These are phyloP conservation scores for Fregetta grallaria DNA, from an alignment of 2,113 vertebrate genomes.

Conservation along the genomic window DNA sequence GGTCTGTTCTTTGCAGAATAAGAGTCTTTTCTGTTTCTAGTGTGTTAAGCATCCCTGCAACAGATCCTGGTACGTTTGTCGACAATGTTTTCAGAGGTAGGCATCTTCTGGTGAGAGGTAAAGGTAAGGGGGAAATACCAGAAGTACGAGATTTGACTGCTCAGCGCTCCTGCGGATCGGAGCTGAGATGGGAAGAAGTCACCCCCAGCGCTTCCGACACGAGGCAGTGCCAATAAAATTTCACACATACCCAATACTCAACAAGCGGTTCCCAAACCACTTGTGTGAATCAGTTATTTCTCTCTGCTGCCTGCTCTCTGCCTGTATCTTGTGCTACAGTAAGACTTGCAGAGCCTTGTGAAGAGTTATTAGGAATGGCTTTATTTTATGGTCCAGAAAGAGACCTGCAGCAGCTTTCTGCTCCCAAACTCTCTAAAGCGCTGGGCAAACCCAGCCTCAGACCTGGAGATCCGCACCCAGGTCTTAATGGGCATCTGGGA, in stretches of 20 bases:
- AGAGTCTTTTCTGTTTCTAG: neutral
- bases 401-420: neutral
- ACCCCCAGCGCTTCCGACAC: fast-evolving
- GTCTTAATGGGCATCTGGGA: neutral
- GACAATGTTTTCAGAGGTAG: fast-evolving
- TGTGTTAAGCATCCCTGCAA: neutral
- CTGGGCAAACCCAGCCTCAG: neutral
- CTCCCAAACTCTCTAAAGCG: neutral
- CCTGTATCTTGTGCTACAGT: neutral
- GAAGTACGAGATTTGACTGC: neutral
- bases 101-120: neutral
- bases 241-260: neutral
- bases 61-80: neutral
- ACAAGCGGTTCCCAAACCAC: neutral
- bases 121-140: neutral
- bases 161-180: neutral
- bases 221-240: neutral
- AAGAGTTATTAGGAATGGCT: neutral
- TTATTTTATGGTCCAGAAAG: neutral
- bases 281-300: neutral
- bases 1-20: neutral
- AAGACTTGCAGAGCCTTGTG: neutral
- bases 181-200: neutral
- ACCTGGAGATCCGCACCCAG: neutral
- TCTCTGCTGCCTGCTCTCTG: neutral